Evolutionary conservation across 2,888 invertebrate genomes (phyloP).

Genomic region (Cryptosula pallasiana): DNA sequence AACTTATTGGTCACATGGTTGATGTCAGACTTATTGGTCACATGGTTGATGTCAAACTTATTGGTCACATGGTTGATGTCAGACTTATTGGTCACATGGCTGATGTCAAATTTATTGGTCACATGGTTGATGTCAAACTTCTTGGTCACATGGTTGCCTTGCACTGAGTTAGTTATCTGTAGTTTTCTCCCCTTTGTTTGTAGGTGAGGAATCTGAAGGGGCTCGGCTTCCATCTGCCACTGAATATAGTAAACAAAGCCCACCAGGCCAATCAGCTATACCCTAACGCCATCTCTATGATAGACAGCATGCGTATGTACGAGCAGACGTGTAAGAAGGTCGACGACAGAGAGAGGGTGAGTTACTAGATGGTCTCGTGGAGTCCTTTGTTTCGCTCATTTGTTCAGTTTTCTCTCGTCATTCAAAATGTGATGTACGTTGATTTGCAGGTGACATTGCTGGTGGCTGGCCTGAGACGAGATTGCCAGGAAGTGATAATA

Average conservation of each 20-base stretch:
- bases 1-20: too few relatives aligned
- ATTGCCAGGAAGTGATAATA: constrained; percentile 80
- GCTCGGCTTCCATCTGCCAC: constrained; percentile 89
- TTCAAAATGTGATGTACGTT: too few relatives aligned
- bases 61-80: too few relatives aligned
- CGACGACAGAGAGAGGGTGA: constrained; percentile 27
- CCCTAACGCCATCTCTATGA: constrained; percentile 95
- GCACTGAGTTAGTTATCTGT: not conserved
- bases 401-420: too few relatives aligned
- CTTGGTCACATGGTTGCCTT: too few relatives aligned
- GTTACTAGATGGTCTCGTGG: too few relatives aligned
- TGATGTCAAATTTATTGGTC: too few relatives aligned
- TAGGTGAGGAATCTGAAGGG: constrained; percentile 84
- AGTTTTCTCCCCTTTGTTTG: not conserved
- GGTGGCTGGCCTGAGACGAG: constrained; percentile 89
- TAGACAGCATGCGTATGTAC: constrained; percentile 94
- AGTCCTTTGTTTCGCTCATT: too few relatives aligned
- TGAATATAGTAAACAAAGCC: constrained; percentile 97
- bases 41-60: too few relatives aligned
- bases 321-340: constrained; percentile 96
- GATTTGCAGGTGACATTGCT: constrained; percentile 88
- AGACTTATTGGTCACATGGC: too few relatives aligned
- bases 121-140: too few relatives aligned
- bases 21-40: too few relatives aligned
- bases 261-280: constrained; percentile 97